Evolutionary conservation across 2,797 vertebrate genomes (phyloP), one percentile per base, ranked within the genome.

Genomic region (Loriculus beryllinus): DNA sequence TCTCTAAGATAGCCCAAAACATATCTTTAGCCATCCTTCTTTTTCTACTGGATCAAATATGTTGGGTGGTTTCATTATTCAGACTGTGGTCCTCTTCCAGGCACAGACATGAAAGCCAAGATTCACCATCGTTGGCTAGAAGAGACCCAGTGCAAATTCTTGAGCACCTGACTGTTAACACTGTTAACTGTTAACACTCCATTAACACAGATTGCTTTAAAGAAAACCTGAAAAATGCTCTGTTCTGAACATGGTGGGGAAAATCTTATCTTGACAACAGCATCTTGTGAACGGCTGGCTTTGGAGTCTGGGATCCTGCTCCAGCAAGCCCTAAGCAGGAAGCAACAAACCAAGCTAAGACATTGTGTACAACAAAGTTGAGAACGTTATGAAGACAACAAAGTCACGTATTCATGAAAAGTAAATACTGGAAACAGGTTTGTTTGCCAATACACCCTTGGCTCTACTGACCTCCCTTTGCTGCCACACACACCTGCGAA

Each of bases 331-430:
- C 3, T 54, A 79, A 82, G 54, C 88, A 96, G 96, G 94, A 96
- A 96, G 85, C 86, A 95, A 93, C 91, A 95, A 96, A 84, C 82
- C 54, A 71, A 94, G 68, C 76, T 33, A 70, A 94, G 62, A 92
- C 93, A 83, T 92, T 81, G 82, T 90, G 93, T 95, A 88, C 90
- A 79, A 72, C 35, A 47, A 91, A 94, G 93, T 2, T 49, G 82
- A 90, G 95, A 95, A 95, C 95, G 91, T 88, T 86, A 78, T 13
- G 62, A 88, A 86, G 82, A 83, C n/a, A 82, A 93, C 42, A 92
- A 88, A 91, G 87, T 86, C 82, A 90, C 5, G 14, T 86, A 88
- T 72, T 83, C 85, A 89, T 88, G 62, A 75, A 75, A 88, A 92
- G 45, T 75, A 94, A 87, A 75, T 77, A 92, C 1, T 90, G 47